phyloP scores from a whole-genome alignment of 1,140 invertebrate genomes.

The Ips typographus region DNA sequence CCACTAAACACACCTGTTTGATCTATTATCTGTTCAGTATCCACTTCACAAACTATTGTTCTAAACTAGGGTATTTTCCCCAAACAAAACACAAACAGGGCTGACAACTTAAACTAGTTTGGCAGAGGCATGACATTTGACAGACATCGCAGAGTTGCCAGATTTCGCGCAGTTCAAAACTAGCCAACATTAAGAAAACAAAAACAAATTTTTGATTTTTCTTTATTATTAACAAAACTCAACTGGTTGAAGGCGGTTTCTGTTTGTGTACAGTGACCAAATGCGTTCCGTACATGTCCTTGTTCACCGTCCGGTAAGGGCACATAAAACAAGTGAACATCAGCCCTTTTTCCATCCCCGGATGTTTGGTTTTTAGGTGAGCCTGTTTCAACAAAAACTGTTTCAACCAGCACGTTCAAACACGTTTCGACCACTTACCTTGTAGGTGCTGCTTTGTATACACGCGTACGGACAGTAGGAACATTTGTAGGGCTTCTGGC shows the following conservation, averaged over 20 bases:
- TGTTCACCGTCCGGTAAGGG: slow-evolving; percentile 57
- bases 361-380: slow-evolving; percentile 60
- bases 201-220: no score
- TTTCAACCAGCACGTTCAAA: background rate
- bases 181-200: no score
- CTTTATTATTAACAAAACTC: no score
- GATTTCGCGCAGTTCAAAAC: no score
- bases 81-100: no score
- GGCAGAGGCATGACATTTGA: no score
- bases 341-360: slow-evolving; percentile 54
- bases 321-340: slow-evolving; percentile 58
- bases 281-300: slow-evolving; percentile 54
- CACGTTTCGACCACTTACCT: slow-evolving; percentile 42
- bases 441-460: slow-evolving; percentile 69
- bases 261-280: slow-evolving; percentile 42
- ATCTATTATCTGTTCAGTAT: no score
- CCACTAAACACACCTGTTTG: no score
- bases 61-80: no score
- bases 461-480: slow-evolving; percentile 68
- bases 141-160: no score
- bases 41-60: no score
- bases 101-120: no score
- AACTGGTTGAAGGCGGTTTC: background rate
- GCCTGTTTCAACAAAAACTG: slow-evolving; percentile 31
- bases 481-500: slow-evolving; percentile 71